Conservation (phyloP, 2,113 vertebrate genomes). For the Cebus imitator region DNA sequence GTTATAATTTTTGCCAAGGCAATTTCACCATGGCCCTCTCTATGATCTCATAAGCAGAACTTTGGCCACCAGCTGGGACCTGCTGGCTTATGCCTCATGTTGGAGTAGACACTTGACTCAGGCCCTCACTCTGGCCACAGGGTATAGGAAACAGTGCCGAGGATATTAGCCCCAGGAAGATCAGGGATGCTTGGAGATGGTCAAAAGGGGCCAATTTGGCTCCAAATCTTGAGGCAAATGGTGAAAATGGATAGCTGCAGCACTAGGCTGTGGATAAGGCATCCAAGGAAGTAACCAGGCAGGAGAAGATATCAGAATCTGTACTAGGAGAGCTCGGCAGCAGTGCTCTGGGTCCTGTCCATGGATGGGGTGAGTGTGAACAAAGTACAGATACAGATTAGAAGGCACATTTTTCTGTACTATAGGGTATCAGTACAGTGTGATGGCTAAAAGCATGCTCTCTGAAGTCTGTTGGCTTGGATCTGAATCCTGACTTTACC, state of each 20-base stretch:
- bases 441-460: neutral
- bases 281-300: neutral
- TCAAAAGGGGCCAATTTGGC: neutral
- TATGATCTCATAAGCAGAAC: neutral
- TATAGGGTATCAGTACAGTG: rapidly evolving
- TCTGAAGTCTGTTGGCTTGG: neutral
- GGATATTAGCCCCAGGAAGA: neutral
- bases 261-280: neutral
- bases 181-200: neutral
- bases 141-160: neutral
- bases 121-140: neutral
- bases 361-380: neutral
- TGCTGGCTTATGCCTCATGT: neutral
- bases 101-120: neutral
- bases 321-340: rapidly evolving
- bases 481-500: neutral
- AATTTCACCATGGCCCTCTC: neutral
- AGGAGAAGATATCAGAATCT: neutral
- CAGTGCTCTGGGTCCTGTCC: rapidly evolving
- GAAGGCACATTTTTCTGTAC: neutral
- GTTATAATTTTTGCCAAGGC: too few relatives aligned
- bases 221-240: neutral
- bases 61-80: neutral
- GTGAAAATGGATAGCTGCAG: neutral
- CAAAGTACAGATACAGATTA: rapidly evolving